A percentile compares a stretch with the other conserved stretches of the same genome.
Conservation (phyloP, 2,888 invertebrate genomes). For the Microctonus hyperodae region DNA sequence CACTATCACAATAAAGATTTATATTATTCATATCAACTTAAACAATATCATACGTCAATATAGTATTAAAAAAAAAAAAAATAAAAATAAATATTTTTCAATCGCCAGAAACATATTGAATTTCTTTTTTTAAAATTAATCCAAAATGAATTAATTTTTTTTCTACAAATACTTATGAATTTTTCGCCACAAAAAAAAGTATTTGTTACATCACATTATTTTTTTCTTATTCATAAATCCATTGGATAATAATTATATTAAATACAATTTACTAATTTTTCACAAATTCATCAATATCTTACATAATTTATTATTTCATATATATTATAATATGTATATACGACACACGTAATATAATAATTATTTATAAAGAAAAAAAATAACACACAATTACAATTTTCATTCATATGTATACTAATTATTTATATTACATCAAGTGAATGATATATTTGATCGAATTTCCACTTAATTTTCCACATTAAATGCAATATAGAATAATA, state of each 20-base stretch:
- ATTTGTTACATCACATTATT: background rate
- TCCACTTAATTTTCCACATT: constrained; percentile 25
- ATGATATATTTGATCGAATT: background rate
- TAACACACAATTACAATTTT: constrained; percentile 38
- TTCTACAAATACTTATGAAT: background rate
- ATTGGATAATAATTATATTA: background rate
- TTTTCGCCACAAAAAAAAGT: background rate
- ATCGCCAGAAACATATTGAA: background rate
- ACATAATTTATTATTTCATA: background rate
- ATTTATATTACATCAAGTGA: background rate
- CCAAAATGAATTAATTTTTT: too few species aligned
- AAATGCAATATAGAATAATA: constrained; percentile 43
- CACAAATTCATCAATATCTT: background rate
- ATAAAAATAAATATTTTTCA: background rate
- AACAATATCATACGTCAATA: background rate
- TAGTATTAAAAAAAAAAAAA: background rate
- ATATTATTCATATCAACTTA: background rate
- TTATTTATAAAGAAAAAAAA: constrained; percentile 2
- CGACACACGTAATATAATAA: background rate
- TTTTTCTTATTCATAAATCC: background rate
- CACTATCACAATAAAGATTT: background rate
- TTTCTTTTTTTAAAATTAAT: too few species aligned
- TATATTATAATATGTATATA: background rate
- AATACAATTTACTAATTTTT: background rate
- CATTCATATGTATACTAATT: background rate